phyloP scores from a whole-genome alignment of 2,797 vertebrate genomes.

The Pseudopleuronectes americanus region DNA sequence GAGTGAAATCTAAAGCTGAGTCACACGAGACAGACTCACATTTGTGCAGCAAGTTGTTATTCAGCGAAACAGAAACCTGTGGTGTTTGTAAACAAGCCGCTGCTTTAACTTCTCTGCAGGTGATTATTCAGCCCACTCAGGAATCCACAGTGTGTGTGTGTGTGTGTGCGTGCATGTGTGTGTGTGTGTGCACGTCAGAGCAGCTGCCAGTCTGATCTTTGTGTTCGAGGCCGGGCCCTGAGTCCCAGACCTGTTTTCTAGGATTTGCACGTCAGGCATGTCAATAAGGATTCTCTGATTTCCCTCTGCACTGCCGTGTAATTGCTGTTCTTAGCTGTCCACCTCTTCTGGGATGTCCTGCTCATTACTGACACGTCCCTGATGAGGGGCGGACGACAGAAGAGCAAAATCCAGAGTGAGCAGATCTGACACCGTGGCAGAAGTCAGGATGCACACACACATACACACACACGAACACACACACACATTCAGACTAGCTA shows the following conservation, averaged over 20 bases:
- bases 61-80: background rate
- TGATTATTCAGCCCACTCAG: slow-evolving; percentile 40
- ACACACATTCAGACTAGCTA: too few relatives aligned
- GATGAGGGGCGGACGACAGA: slow-evolving; percentile 31
- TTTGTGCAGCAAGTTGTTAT: background rate
- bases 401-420: background rate
- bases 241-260: slow-evolving; percentile 32
- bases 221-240: slow-evolving; percentile 5
- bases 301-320: slow-evolving; percentile 38
- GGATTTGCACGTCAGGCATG: slow-evolving; percentile 31
- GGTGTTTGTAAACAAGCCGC: slow-evolving; percentile 1
- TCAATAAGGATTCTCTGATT: slow-evolving; percentile 43
- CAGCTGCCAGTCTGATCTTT: slow-evolving; percentile 2
- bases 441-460: background rate
- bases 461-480: too few relatives aligned
- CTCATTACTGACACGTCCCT: slow-evolving; percentile 55
- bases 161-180: background rate
- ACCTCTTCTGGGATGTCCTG: slow-evolving; percentile 53
- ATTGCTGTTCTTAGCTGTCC: slow-evolving; percentile 26
- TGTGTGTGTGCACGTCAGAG: slow-evolving; percentile 2
- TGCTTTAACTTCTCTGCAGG: slow-evolving; percentile 12
- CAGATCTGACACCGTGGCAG: slow-evolving; percentile 4
- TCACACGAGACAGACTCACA: background rate
- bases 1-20: too few relatives aligned
- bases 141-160: background rate